Conservation (phyloP, 1,140 invertebrate genomes). For the Bombyx mandarina region DNA sequence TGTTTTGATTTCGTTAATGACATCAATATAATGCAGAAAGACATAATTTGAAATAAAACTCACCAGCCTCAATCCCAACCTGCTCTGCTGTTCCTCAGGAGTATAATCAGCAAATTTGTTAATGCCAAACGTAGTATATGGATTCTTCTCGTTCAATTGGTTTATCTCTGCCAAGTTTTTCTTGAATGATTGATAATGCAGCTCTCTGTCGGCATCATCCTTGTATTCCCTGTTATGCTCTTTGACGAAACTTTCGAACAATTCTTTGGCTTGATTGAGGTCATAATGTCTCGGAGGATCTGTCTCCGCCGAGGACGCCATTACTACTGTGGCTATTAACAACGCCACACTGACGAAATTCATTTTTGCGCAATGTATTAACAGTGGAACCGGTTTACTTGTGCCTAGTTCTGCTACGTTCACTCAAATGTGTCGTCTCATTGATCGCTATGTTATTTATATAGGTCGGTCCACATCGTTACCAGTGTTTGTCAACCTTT, state of each 20-base stretch:
- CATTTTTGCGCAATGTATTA: constrained; percentile 3
- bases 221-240: constrained; percentile 33
- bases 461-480: neutral
- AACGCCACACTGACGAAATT: constrained; percentile 12
- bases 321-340: constrained; percentile 11
- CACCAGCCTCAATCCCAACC: neutral
- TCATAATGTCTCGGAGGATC: constrained; percentile 23
- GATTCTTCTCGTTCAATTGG: constrained; percentile 18
- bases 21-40: too few species aligned
- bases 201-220: constrained; percentile 28
- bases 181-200: constrained; percentile 31
- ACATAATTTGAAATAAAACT: neutral
- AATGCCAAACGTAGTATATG: constrained; percentile 26
- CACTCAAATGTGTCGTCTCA: neutral
- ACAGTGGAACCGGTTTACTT: neutral
- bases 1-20: too few species aligned
- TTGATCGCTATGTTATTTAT: constrained; percentile 2
- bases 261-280: constrained; percentile 20
- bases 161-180: constrained; percentile 33
- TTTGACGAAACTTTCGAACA: constrained; percentile 36
- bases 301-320: constrained; percentile 14
- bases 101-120: constrained; percentile 44
- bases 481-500: too few species aligned
- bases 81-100: constrained; percentile 17
- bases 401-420: neutral